Evolutionary conservation across 2,888 invertebrate genomes (phyloP), one percentile per base, ranked within the genome.

Genomic region (Cantharis rufa): DNA sequence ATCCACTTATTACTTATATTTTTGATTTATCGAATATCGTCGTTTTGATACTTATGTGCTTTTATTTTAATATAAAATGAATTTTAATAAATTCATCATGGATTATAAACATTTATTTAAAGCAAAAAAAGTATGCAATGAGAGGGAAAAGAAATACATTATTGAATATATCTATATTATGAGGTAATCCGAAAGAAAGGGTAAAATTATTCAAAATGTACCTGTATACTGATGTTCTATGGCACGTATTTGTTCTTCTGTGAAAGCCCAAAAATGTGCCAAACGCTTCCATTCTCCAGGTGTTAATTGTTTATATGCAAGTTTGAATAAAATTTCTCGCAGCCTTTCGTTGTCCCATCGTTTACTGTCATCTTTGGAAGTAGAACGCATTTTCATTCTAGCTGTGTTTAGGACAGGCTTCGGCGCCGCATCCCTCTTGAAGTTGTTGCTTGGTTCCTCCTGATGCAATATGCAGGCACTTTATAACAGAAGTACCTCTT

Each of bases 211-310:
- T 15, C 4, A 24, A 69, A 70, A 86, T 64, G 77, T 84, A 92
- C 93, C 93, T 80, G 92, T 92, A 83, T 93, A 93, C 84, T 93
- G 93, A 84, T 93, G 93, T 84, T 93, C 93, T 79, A 93, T 92
- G 15, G 93, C 92, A 80, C 90, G 89, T 77, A 93, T 91, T 83
- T 93, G 93, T 74, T 92, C 93, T 68, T 92, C 90, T 1, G 92
- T 92, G 85, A 93, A 93, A 28, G 91, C 91, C 93, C 93, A 93
- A 82, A 92, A 90, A 27, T 89, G 87, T 0, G 93, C 93, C 62
- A 93, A 86, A 76, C 90, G 89, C 83, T 92, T 92, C 93, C 93
- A 93, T 83, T 93, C 93, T 1, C 89, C 90, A 1, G 90, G 89
- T 11, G 89, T 89, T 68, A 93, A 86, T 81, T 93, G 91, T 87